phyloP scores from a whole-genome alignment of 1,140 invertebrate genomes.

The Aphelenchoides besseyi region DNA sequence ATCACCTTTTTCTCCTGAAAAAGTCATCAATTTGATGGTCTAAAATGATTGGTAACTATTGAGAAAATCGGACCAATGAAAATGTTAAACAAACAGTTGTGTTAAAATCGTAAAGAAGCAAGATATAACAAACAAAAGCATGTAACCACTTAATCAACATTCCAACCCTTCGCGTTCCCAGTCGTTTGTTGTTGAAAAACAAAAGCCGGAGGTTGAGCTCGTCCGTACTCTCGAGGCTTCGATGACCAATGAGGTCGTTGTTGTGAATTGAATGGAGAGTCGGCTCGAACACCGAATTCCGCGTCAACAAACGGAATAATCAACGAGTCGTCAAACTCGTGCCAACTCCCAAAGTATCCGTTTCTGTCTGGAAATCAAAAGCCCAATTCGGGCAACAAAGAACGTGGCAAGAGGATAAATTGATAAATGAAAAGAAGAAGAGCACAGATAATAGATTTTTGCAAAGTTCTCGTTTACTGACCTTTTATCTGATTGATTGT shows the following conservation, averaged over 20 bases:
- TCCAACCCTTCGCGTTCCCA: neutral
- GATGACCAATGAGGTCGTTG: neutral
- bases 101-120: neutral
- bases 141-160: neutral
- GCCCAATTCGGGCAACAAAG: no score
- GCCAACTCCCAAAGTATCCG: neutral
- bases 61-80: neutral
- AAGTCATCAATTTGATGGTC: neutral
- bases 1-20: slow-evolving; percentile 29
- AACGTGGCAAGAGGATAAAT: neutral
- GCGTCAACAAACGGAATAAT: slow-evolving; percentile 1
- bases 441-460: neutral
- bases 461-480: neutral
- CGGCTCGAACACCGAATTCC: neutral
- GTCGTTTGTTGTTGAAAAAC: slow-evolving; percentile 16
- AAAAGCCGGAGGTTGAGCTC: slow-evolving; percentile 1
- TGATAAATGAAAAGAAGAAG: neutral
- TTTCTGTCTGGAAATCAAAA: neutral
- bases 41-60: neutral
- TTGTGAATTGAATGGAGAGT: neutral
- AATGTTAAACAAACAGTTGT: neutral
- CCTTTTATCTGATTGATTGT: neutral
- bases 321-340: slow-evolving; percentile 9
- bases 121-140: neutral
- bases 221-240: neutral